Evolutionary conservation across 2,113 vertebrate genomes (phyloP).

Genomic region (Leptobrachium ailaonicum): DNA sequence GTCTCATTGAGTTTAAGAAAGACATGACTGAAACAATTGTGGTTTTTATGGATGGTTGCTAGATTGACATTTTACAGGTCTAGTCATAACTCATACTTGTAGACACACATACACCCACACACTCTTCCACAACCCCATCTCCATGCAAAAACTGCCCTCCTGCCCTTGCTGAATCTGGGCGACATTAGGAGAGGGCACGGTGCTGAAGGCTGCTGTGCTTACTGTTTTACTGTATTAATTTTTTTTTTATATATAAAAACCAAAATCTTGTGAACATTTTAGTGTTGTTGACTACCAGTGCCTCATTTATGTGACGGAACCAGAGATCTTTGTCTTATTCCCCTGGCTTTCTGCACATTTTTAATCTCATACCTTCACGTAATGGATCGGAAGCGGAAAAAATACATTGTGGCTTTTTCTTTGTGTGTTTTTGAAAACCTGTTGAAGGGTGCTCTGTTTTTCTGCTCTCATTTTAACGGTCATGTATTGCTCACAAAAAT

Average conservation of each 20-base stretch:
- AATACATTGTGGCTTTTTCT: neutral
- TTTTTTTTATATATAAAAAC: constrained; percentile 2
- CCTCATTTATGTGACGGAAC: constrained; percentile 25
- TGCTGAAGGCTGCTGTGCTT: constrained; percentile 46
- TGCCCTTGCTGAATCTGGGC: constrained; percentile 33
- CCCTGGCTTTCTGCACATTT: constrained; percentile 34
- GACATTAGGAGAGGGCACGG: constrained; percentile 28
- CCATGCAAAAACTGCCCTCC: constrained; percentile 1
- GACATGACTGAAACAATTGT: too few relatives aligned
- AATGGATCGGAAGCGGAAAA: constrained; percentile 13
- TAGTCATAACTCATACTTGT: neutral
- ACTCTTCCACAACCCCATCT: neutral
- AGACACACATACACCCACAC: neutral
- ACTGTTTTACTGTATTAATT: constrained; percentile 41
- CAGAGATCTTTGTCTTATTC: constrained; percentile 7
- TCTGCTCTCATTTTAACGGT: too few relatives aligned
- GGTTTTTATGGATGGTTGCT: neutral
- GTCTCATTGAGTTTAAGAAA: too few relatives aligned
- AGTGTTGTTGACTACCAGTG: constrained; percentile 45
- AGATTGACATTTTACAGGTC: neutral
- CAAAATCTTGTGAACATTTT: constrained; percentile 13
- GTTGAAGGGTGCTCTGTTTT: neutral
- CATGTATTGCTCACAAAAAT: too few relatives aligned
- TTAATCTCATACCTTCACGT: constrained; percentile 5
- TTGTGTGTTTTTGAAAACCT: constrained; percentile 3